Evolutionary conservation across 2,797 vertebrate species (phyloP).

Genomic region (Mallotus villosus): DNA sequence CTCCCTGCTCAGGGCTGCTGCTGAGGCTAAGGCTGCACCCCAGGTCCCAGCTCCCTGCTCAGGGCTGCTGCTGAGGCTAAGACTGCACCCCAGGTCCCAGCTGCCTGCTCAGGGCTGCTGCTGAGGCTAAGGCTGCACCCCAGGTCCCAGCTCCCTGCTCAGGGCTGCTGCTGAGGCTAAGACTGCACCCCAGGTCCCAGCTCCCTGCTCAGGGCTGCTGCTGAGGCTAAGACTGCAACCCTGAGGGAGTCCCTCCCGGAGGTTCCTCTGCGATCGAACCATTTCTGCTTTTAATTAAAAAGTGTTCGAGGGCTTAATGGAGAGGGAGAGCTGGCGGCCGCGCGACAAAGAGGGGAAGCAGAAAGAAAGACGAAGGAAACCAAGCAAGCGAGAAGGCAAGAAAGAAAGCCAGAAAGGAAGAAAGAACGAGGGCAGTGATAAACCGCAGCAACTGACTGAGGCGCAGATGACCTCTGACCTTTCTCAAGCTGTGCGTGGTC

Average conservation of each 20-base stretch:
- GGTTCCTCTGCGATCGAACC: not conserved
- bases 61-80: not conserved
- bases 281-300: slow-evolving; percentile 2
- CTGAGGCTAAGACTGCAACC: too few relatives aligned
- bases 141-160: not conserved
- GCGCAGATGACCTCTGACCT: not conserved
- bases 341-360: too few relatives aligned
- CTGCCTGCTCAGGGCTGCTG: not conserved
- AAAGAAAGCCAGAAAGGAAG: not conserved
- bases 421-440: not conserved
- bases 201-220: too few relatives aligned
- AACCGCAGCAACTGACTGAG: not conserved
- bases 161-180: not conserved
- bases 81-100: not conserved
- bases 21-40: not conserved
- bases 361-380: not conserved
- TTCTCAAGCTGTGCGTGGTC: not conserved
- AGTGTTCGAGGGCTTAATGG: not conserved
- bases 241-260: not conserved
- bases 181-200: too few relatives aligned
- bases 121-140: not conserved
- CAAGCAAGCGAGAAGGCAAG: not conserved
- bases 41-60: not conserved
- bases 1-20: not conserved
- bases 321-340: slow-evolving; percentile 1